These are phyloP conservation scores for Fragum fragum DNA, from an alignment of 2,888 invertebrate genomes.

Conservation along the genomic window DNA sequence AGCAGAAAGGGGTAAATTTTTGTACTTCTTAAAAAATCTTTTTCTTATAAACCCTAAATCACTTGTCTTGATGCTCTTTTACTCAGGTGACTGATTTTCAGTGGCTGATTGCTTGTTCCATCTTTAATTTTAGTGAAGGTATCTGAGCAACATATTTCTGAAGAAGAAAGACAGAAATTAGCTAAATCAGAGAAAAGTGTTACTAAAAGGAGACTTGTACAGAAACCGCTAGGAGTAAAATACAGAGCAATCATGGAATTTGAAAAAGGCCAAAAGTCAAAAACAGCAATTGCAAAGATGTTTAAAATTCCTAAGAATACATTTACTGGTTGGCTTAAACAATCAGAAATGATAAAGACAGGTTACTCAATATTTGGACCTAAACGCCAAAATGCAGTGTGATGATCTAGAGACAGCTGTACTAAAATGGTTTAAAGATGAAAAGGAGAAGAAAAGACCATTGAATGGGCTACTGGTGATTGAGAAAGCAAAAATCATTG, in stretches of 20 bases:
- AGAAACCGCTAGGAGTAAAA: background rate
- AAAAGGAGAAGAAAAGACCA: background rate
- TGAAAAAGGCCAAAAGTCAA: conserved; percentile 3
- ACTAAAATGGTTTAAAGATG: background rate
- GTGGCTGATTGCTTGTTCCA: too few species aligned
- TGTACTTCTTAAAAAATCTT: too few species aligned
- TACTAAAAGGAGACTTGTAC: background rate
- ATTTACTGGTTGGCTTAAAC: background rate
- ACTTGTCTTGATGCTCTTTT: too few species aligned
- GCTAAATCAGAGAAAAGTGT: background rate
- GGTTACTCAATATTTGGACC: background rate
- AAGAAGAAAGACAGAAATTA: background rate
- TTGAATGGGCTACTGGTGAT: background rate
- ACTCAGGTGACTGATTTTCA: too few species aligned
- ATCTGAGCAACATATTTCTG: too few species aligned
- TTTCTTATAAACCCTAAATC: too few species aligned
- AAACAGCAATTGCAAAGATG: background rate
- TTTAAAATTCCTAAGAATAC: conserved; percentile 1
- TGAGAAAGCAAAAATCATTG: background rate
- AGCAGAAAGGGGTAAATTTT: too few species aligned
- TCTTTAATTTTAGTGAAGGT: too few species aligned
- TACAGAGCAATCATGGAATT: conserved; percentile 3
- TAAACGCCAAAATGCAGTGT: background rate
- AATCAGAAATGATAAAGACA: conserved; percentile 30
- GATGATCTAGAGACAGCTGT: background rate